Evolutionary conservation across 2,113 vertebrate genomes (phyloP).

Genomic region (Nanorana parkeri): DNA sequence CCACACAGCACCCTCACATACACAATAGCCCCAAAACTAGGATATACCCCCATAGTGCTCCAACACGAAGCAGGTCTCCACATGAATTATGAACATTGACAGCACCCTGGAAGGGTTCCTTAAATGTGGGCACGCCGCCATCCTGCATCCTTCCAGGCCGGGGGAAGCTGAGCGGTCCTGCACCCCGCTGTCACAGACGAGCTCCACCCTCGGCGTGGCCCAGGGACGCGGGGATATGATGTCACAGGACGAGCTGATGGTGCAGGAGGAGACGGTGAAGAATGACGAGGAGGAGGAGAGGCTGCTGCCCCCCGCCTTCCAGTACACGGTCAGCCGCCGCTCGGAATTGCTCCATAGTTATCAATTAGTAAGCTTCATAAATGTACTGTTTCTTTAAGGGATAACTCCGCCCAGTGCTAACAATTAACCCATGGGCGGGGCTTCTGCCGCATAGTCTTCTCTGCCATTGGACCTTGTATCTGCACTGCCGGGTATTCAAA

Average conservation of each 20-base stretch:
- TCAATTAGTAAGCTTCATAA: constrained; percentile 58
- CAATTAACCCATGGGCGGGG: too few relatives aligned
- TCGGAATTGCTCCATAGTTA: constrained; percentile 81
- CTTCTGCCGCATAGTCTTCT: too few relatives aligned
- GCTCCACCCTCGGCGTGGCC: constrained; percentile 83
- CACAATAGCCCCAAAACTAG: too few relatives aligned
- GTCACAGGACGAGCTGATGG: constrained; percentile 95
- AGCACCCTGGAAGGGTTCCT: constrained; percentile 95
- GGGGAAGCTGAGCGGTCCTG: constrained; percentile 77
- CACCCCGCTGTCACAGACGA: constrained; percentile 74
- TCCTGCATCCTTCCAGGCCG: constrained; percentile 83
- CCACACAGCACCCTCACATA: too few relatives aligned
- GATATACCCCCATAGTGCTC: too few relatives aligned
- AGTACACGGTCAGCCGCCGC: constrained; percentile 85
- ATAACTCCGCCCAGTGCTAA: too few relatives aligned
- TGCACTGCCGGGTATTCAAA: too few relatives aligned
- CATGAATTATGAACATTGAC: constrained; percentile 88
- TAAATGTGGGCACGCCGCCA: constrained; percentile 89
- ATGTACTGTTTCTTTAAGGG: constrained; percentile 57
- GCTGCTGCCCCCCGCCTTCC: constrained; percentile 90
- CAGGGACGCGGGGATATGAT: constrained; percentile 88
- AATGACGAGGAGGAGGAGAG: constrained; percentile 86
- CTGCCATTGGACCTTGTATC: too few relatives aligned
- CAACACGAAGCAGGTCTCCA: constrained; percentile 24
- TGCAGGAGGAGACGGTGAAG: constrained; percentile 95